These are phyloP conservation scores for Pheosia gnoma DNA, from an alignment of 2,888 invertebrate genomes.

Conservation along the genomic window DNA sequence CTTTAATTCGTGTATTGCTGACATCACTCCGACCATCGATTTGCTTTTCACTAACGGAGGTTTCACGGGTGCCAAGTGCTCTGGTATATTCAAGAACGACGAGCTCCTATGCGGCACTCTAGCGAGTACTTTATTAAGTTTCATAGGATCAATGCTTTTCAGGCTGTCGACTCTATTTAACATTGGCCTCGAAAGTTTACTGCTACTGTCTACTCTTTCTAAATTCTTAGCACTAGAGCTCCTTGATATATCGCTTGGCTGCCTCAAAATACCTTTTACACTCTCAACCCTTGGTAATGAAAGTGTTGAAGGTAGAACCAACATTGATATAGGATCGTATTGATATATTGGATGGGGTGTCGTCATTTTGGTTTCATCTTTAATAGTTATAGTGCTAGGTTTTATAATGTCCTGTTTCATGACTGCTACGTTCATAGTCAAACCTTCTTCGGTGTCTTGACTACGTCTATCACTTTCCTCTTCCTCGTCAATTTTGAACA, in stretches of 20 bases:
- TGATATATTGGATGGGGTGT: constrained; percentile 67
- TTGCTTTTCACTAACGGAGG: constrained; percentile 73
- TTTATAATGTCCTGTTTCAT: constrained; percentile 75
- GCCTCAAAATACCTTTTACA: constrained; percentile 71
- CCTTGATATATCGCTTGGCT: constrained; percentile 59
- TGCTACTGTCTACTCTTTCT: constrained; percentile 65
- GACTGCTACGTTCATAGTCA: constrained; percentile 72
- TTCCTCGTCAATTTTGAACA: constrained; percentile 81
- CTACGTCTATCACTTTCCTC: constrained; percentile 70
- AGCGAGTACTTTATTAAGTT: constrained; percentile 71
- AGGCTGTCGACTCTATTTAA: constrained; percentile 75
- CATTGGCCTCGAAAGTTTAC: constrained; percentile 54
- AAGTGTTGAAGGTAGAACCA: constrained; percentile 64
- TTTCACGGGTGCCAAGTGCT: constrained; percentile 69
- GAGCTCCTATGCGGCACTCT: constrained; percentile 78
- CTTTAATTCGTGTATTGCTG: constrained; percentile 60
- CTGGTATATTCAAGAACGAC: constrained; percentile 77
- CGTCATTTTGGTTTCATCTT: constrained; percentile 76
- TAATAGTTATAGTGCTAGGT: constrained; percentile 74
- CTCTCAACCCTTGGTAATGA: constrained; percentile 72
- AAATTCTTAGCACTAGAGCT: constrained; percentile 70
- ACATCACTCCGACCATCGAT: constrained; percentile 71
- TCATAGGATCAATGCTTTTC: constrained; percentile 71
- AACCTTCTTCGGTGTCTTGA: constrained; percentile 71
- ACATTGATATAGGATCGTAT: constrained; percentile 68